Conservation (phyloP, 2,113 vertebrate species). For the Rissa tridactyla region DNA sequence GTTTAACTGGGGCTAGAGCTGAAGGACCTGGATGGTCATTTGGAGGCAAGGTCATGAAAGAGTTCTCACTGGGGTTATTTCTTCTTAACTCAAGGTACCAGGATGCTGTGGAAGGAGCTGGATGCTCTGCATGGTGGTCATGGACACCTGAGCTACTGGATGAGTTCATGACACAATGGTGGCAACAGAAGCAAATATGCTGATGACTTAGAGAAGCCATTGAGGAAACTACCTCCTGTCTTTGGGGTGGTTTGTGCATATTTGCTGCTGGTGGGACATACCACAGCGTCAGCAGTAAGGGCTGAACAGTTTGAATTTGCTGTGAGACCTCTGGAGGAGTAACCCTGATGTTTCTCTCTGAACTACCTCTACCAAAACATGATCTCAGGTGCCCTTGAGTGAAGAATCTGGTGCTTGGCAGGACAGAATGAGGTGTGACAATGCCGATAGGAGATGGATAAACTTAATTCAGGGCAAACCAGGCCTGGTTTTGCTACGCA, state of each 20-base stretch:
- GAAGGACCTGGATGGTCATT: background rate
- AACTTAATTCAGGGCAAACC: background rate
- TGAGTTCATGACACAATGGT: accelerated
- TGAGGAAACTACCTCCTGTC: background rate
- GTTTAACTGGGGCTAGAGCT: background rate
- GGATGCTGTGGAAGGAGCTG: background rate
- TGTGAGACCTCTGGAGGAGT: background rate
- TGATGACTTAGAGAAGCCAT: background rate
- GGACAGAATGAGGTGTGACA: background rate
- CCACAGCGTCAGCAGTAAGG: background rate
- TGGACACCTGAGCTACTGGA: background rate
- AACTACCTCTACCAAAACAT: background rate
- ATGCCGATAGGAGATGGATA: background rate
- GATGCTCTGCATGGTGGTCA: background rate
- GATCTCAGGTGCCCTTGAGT: background rate
- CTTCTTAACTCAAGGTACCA: background rate
- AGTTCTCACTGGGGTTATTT: background rate
- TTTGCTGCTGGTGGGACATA: background rate
- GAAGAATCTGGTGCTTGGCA: background rate
- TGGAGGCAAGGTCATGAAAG: background rate
- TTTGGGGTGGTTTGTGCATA: background rate
- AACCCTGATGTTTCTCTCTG: background rate
- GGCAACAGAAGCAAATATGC: background rate
- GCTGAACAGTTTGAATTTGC: background rate
- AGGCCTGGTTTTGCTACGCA: background rate